phyloP scores from a whole-genome alignment of 2,888 invertebrate genomes.

The Amphipoea lucens region DNA sequence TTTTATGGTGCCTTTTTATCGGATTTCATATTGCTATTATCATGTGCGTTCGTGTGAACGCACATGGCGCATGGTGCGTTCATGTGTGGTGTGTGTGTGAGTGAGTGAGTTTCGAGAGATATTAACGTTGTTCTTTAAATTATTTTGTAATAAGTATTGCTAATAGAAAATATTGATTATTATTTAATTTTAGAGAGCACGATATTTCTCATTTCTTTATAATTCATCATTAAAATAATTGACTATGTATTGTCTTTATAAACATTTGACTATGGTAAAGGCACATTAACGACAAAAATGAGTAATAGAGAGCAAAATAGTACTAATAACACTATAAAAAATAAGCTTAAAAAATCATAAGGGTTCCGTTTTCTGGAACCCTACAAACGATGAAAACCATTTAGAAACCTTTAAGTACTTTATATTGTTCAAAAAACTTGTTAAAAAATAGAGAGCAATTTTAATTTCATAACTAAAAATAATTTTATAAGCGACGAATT shows the following conservation, averaged over 20 bases:
- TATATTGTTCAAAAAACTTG: slow-evolving; percentile 3
- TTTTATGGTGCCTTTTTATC: slow-evolving; percentile 13
- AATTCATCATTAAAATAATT: neutral
- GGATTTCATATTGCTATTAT: neutral
- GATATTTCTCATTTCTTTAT: neutral
- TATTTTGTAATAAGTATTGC: neutral
- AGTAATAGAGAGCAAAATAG: slow-evolving; percentile 44
- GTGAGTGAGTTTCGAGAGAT: too few species aligned
- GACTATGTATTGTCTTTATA: neutral
- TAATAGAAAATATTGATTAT: neutral
- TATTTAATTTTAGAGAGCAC: slow-evolving; percentile 1
- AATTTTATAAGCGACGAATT: neutral
- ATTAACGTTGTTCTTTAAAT: neutral
- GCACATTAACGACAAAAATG: slow-evolving; percentile 9
- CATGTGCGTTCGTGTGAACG: neutral
- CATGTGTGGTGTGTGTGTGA: too few species aligned
- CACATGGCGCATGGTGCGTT: too few species aligned
- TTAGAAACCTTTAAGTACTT: slow-evolving; percentile 22
- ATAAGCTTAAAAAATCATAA: slow-evolving; percentile 24
- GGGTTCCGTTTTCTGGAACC: too few species aligned
- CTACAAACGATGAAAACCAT: slow-evolving; percentile 31
- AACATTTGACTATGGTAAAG: neutral
- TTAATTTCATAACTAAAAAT: slow-evolving; percentile 1
- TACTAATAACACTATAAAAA: slow-evolving; percentile 41
- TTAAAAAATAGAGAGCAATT: slow-evolving; percentile 15